These are phyloP conservation scores for Drosophila mimetica DNA, from an alignment of 2,888 invertebrate species.

Conservation along the genomic window DNA sequence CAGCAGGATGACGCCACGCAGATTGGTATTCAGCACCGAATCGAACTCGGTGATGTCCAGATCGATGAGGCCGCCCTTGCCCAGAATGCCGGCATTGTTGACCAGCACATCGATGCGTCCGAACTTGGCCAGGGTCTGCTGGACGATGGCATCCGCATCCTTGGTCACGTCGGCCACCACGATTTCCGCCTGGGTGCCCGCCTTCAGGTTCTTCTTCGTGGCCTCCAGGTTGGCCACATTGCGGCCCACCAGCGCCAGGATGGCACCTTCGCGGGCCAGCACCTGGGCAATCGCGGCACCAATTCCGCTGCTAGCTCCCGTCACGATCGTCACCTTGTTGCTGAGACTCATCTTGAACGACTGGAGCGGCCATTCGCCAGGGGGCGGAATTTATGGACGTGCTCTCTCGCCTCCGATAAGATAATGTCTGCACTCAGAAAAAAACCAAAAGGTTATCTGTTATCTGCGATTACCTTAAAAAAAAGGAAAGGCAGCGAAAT, in stretches of 20 bases:
- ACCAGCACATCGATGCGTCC: slow-evolving; percentile 89
- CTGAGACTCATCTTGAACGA: slow-evolving; percentile 73
- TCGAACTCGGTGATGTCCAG: slow-evolving; percentile 93
- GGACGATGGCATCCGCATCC: slow-evolving; percentile 88
- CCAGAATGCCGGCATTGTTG: slow-evolving; percentile 94
- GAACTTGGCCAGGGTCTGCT: slow-evolving; percentile 88
- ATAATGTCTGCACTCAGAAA: slow-evolving; percentile 19
- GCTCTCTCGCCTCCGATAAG: slow-evolving; percentile 21
- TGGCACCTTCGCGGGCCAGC: slow-evolving; percentile 88
- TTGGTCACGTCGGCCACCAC: slow-evolving; percentile 87
- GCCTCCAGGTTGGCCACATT: slow-evolving; percentile 88
- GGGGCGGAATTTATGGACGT: slow-evolving; percentile 23
- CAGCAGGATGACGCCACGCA: slow-evolving; percentile 90
- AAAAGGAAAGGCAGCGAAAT: too few species aligned
- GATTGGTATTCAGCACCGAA: slow-evolving; percentile 92
- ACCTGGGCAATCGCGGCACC: slow-evolving; percentile 89
- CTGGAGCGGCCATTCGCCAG: slow-evolving; percentile 19
- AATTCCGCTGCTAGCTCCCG: slow-evolving; percentile 91
- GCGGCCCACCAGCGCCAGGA: slow-evolving; percentile 88
- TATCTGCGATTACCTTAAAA: background rate
- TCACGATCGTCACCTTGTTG: slow-evolving; percentile 86
- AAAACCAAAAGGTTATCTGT: background rate
- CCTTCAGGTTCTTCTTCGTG: slow-evolving; percentile 75
- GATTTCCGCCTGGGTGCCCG: slow-evolving; percentile 80
- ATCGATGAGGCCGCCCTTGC: slow-evolving; percentile 91